Base-by-base conservation (phyloP, 1,140 invertebrate species). In the Muscidifurax raptorellus region DNA sequence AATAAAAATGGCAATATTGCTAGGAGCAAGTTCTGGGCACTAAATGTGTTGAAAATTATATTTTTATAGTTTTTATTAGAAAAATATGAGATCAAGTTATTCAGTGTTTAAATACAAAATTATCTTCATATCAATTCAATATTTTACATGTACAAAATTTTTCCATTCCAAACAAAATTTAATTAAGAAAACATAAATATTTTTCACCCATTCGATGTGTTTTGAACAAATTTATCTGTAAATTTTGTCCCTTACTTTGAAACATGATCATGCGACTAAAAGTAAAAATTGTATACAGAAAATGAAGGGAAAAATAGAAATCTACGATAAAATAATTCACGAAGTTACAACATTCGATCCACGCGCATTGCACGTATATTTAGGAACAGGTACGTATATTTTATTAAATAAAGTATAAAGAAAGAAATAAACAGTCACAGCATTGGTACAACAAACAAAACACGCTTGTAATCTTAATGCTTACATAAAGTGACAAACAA, bases 341-440 rank as follows among this genome's bases (percentile, higher is more conserved):
- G 59, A 80, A 64, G 59, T 74, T 74, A 44, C 15, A 47, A 67
- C 74, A 82, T 82, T 40, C 22, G 36, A 64, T 82, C 25, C 9
- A 69, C 66, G 84, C 79, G 40, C 74, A 82, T 82, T 80, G 47
- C 76, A 79, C 75, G 47, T 78, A 52, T 72, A 72, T 74, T 67
- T 83, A 86, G 80, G 76, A 86, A 86, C 85, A 86, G 75, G 76
- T 82, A 86, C 69, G 36, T 59, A 59, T 74, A n/a, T 80, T 85
- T 80, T 78, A 79, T 25, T 18, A 77, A 81, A 81, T 12, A 69
- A 81, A 67, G 27, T 40, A 36, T 18, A 47, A 77, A 77, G 71
- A 7, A 47, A 27, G 59, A n/a, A 75, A 59, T n/a, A 72, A 71
- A 18, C 9, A 82, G 30, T 59, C 22, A 64, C 2, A 59, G 15